These are phyloP conservation scores for Calyptommatus sinebrachiatus DNA, from an alignment of 2,113 vertebrate species.

Conservation along the genomic window DNA sequence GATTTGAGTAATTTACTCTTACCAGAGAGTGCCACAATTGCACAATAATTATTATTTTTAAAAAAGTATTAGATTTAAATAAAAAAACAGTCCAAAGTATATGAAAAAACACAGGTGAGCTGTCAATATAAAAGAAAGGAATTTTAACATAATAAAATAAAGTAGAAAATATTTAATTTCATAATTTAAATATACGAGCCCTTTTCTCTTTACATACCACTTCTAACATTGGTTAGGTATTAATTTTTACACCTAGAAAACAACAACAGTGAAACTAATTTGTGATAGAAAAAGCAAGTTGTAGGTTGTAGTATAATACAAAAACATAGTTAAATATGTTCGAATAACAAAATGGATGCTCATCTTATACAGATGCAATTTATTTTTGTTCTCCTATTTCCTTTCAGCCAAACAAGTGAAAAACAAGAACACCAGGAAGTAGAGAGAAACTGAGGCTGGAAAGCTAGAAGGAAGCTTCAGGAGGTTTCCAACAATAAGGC, in stretches of 20 bases:
- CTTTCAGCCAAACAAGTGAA: slow-evolving; percentile 61
- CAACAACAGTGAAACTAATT: slow-evolving; percentile 63
- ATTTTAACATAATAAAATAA: slow-evolving; percentile 82
- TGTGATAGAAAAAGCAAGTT: slow-evolving; percentile 68
- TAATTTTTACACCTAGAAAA: slow-evolving; percentile 66
- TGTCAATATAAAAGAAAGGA: slow-evolving; percentile 78
- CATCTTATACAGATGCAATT: slow-evolving; percentile 81
- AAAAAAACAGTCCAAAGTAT: slow-evolving; percentile 74
- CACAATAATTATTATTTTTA: slow-evolving; percentile 52
- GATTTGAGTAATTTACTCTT: slow-evolving; percentile 68
- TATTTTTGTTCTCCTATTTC: slow-evolving; percentile 66
- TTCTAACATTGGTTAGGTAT: slow-evolving; percentile 64
- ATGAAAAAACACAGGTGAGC: slow-evolving; percentile 74
- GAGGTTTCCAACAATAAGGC: slow-evolving; percentile 43
- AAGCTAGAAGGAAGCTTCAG: slow-evolving; percentile 39
- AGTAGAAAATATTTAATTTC: slow-evolving; percentile 80
- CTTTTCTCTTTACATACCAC: slow-evolving; percentile 71
- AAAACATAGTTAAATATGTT: slow-evolving; percentile 82
- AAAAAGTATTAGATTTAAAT: slow-evolving; percentile 63
- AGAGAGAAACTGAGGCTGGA: slow-evolving; percentile 45
- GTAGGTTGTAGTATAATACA: slow-evolving; percentile 72
- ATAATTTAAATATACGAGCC: slow-evolving; percentile 79
- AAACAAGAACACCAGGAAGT: slow-evolving; percentile 61
- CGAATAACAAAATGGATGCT: slow-evolving; percentile 74
- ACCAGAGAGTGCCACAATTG: slow-evolving; percentile 60